These are phyloP conservation scores for Psephotus haematonotus DNA, from an alignment of 2,113 vertebrate genomes.

Conservation along the genomic window DNA sequence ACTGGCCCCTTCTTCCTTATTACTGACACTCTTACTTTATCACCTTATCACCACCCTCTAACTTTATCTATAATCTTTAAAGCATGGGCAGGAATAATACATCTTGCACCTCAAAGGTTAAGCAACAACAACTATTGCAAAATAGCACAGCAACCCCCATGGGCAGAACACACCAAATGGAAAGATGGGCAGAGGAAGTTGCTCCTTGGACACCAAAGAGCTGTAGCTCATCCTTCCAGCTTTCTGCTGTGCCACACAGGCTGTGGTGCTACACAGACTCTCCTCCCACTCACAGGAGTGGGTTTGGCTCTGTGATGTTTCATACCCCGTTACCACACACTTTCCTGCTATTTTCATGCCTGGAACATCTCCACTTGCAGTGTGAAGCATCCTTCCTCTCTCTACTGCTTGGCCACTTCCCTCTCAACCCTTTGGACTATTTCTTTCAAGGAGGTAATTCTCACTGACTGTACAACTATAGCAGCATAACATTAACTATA, in stretches of 20 bases:
- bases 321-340: not conserved
- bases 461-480: not conserved
- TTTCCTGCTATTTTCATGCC: not conserved
- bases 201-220: not conserved
- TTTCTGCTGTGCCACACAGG: not conserved
- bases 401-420: not conserved
- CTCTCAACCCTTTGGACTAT: not conserved
- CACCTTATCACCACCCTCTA: not conserved
- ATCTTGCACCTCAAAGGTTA: not conserved
- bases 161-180: not conserved
- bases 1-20: not conserved
- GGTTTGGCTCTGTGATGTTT: not conserved
- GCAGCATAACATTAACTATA: not conserved
- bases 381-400: not conserved
- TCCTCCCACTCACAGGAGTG: not conserved
- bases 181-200: not conserved
- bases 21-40: not conserved
- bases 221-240: not conserved
- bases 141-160: not conserved
- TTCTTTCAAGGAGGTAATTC: not conserved
- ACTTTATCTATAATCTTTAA: not conserved
- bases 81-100: not conserved
- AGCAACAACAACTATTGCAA: conserved; percentile 36
- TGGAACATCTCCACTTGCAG: not conserved
- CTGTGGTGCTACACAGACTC: not conserved